phyloP scores from a whole-genome alignment of 1,140 invertebrate species.

The Apis laboriosa region DNA sequence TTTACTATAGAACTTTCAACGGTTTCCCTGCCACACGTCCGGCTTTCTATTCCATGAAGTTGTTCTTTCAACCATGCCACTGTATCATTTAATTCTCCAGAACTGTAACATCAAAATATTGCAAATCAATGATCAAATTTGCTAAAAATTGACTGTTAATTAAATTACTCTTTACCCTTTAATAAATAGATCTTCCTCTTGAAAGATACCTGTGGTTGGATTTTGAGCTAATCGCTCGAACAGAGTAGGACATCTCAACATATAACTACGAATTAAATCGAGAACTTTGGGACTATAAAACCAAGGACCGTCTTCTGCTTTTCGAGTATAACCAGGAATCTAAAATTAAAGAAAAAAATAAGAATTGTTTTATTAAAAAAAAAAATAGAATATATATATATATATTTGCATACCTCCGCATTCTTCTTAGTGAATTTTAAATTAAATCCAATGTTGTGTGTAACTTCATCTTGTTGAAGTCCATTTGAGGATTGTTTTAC shows the following conservation, averaged over 20 bases:
- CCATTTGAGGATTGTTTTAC: slow-evolving; percentile 78
- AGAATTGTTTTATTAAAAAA: background rate
- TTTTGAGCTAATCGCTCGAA: slow-evolving; percentile 84
- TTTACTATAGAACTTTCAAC: slow-evolving; percentile 87
- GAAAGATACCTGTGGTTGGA: slow-evolving; percentile 83
- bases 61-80: slow-evolving; percentile 87
- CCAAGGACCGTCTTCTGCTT: slow-evolving; percentile 86
- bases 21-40: slow-evolving; percentile 85
- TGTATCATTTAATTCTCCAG: slow-evolving; percentile 82
- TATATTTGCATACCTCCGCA: slow-evolving; percentile 82
- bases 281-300: slow-evolving; percentile 90
- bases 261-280: slow-evolving; percentile 87
- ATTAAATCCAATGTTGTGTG: slow-evolving; percentile 94
- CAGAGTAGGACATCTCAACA: slow-evolving; percentile 87
- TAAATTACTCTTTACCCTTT: slow-evolving; percentile 75
- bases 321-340: slow-evolving; percentile 91
- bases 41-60: slow-evolving; percentile 82
- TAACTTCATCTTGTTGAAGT: slow-evolving; percentile 74
- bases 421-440: slow-evolving; percentile 93
- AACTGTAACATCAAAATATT: slow-evolving; percentile 44
- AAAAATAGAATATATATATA: background rate
- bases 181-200: slow-evolving; percentile 86
- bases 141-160: background rate
- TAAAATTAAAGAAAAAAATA: slow-evolving; percentile 76
- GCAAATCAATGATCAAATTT: background rate